phyloP scores from a whole-genome alignment of 1,140 invertebrate genomes.

The Nephotettix cincticeps region DNA sequence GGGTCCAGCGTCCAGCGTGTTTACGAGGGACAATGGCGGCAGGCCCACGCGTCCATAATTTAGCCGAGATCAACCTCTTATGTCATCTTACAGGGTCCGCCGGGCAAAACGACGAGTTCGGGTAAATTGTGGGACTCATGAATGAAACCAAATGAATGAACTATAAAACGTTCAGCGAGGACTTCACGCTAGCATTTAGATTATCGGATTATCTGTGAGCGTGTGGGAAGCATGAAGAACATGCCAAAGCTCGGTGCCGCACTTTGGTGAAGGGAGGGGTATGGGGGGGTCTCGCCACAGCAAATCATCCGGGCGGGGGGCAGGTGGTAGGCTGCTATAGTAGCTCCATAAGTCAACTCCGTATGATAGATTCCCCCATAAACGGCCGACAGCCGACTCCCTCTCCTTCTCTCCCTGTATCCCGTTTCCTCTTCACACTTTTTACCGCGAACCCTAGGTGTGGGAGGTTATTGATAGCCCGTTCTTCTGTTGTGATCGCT shows the following conservation, averaged over 20 bases:
- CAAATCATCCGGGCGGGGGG: slow-evolving; percentile 8
- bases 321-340: slow-evolving; percentile 19
- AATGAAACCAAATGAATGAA: slow-evolving; percentile 28
- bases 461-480: slow-evolving; percentile 18
- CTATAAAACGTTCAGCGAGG: slow-evolving; percentile 22
- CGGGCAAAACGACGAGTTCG: not conserved
- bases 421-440: not conserved
- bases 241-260: not conserved
- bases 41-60: not conserved
- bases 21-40: not conserved
- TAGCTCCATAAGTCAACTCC: slow-evolving; percentile 22
- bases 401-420: not conserved
- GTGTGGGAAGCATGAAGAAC: slow-evolving; percentile 15
- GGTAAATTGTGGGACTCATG: slow-evolving; percentile 17
- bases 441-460: not conserved
- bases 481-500: slow-evolving; percentile 6
- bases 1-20: too few species aligned
- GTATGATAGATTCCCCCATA: slow-evolving; percentile 20
- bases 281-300: not conserved
- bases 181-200: slow-evolving; percentile 15
- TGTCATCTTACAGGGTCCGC: slow-evolving; percentile 13
- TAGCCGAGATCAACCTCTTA: slow-evolving; percentile 12
- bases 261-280: not conserved
- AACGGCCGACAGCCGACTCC: slow-evolving; percentile 2
- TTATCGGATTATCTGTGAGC: slow-evolving; percentile 19